Evolutionary conservation across 2,888 invertebrate genomes (phyloP), one percentile per base, ranked within the genome.

Genomic region (Arge pagana): DNA sequence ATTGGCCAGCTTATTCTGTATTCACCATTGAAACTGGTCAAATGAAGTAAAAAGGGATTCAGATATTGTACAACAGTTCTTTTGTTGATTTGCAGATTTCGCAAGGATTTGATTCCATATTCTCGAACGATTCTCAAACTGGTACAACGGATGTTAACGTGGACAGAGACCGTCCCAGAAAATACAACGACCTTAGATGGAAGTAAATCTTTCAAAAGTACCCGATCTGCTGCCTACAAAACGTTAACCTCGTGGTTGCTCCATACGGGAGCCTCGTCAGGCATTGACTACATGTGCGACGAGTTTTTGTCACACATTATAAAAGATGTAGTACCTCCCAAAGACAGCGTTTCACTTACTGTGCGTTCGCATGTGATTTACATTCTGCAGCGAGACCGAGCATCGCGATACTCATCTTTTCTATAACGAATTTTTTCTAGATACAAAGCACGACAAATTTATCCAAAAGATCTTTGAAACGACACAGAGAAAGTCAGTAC

Each of bases 311-410:
- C 59, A 4, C 60, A 56, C 28, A 60, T 75, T 52, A 53, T 68
- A 5, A 68, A 60, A 41, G 74, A 76, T 54, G 57, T 73, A 26
- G 59, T 61, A 28, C 65, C 70, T 13, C 65, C 68, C 30, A 70
- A 60, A 52, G 56, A 67, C 49, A 53, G 62, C 23, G 59, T 74
- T 19, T 36, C 65, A 39, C 53, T 74, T 31, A 63, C 64, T 19
- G 67, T 71, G 53, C 63, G 63, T 59, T 42, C 13, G 6, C n/a
- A 15, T 23, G 26, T n/a, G n/a, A n/a, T n/a, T n/a, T n/a, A n/a
- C n/a, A 8, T 2, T 26, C 13, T n/a, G n/a, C n/a, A n/a, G n/a
- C n/a, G n/a, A n/a, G n/a, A n/a, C n/a, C 8, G 15, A 11, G 10
- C 13, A 11, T 1, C 13, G 16, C 5, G 2, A 15, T 11, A 2